phyloP scores from a whole-genome alignment of 1,140 invertebrate species.

The Akabosia matsudoensis region DNA sequence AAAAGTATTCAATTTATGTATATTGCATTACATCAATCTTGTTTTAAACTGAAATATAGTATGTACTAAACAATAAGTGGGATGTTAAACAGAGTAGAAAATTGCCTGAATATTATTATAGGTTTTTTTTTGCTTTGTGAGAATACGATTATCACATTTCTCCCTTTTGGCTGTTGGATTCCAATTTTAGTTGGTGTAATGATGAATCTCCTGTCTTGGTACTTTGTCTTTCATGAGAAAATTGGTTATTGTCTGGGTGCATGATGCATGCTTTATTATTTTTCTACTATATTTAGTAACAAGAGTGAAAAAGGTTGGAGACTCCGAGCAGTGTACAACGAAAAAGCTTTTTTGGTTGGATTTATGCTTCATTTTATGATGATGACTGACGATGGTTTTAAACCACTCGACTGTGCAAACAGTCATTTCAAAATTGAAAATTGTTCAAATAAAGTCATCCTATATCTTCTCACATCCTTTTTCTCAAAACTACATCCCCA shows the following conservation, averaged over 20 bases:
- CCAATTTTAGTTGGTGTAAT: background rate
- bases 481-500: background rate
- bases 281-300: background rate
- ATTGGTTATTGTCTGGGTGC: background rate
- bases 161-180: background rate
- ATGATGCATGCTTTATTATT: background rate
- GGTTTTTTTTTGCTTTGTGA: background rate
- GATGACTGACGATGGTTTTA: slow-evolving; percentile 26
- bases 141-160: background rate
- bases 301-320: background rate
- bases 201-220: background rate
- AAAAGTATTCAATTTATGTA: background rate
- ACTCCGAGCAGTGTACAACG: background rate
- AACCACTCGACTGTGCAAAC: slow-evolving; percentile 40
- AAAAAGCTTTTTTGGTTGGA: slow-evolving; percentile 11
- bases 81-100: background rate
- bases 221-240: background rate
- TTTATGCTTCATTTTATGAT: slow-evolving; percentile 20
- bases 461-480: slow-evolving; percentile 7
- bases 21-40: background rate
- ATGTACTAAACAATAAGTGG: background rate
- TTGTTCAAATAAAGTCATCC: slow-evolving; percentile 45
- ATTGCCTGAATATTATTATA: background rate
- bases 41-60: background rate
- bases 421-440: slow-evolving; percentile 46